These are phyloP conservation scores for Dyspetes luteomarginatus DNA, from an alignment of 2,888 invertebrate species.

Conservation along the genomic window DNA sequence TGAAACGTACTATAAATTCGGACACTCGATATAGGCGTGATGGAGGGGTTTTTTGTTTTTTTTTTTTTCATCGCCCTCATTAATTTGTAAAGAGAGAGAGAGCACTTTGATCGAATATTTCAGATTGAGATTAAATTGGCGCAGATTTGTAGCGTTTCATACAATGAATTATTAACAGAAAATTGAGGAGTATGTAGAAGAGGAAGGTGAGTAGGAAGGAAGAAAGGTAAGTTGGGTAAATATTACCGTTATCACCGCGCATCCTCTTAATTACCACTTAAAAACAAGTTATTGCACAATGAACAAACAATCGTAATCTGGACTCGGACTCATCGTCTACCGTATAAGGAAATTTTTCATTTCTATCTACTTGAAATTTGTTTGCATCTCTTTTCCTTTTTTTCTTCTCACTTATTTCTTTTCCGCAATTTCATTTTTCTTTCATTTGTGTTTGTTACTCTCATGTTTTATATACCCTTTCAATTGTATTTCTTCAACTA, in stretches of 20 bases:
- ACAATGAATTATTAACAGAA: background rate
- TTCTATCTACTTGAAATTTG: constrained; percentile 37
- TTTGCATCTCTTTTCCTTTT: constrained; percentile 26
- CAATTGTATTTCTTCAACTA: constrained; percentile 34
- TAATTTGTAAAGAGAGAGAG: constrained; percentile 6
- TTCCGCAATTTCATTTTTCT: constrained; percentile 12
- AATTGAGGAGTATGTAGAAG: constrained; percentile 8
- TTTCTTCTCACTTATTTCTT: constrained; percentile 27
- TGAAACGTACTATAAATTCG: constrained; percentile 26
- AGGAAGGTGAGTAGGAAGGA: constrained; percentile 46
- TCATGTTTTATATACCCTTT: background rate
- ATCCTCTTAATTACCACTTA: constrained; percentile 42
- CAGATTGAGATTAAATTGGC: background rate
- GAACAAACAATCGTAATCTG: constrained; percentile 74
- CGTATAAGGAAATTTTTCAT: constrained; percentile 34
- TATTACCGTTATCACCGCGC: constrained; percentile 68
- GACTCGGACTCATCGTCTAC: constrained; percentile 1
- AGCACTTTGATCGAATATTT: background rate
- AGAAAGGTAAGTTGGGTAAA: constrained; percentile 68
- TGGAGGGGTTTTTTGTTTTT: constrained; percentile 15
- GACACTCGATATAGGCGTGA: constrained; percentile 19
- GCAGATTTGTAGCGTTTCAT: constrained; percentile 49
- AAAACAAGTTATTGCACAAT: constrained; percentile 78
- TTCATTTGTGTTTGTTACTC: constrained; percentile 6
- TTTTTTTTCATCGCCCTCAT: background rate